phyloP scores from a whole-genome alignment of 2,113 vertebrate species.

The Addax nasomaculatus region DNA sequence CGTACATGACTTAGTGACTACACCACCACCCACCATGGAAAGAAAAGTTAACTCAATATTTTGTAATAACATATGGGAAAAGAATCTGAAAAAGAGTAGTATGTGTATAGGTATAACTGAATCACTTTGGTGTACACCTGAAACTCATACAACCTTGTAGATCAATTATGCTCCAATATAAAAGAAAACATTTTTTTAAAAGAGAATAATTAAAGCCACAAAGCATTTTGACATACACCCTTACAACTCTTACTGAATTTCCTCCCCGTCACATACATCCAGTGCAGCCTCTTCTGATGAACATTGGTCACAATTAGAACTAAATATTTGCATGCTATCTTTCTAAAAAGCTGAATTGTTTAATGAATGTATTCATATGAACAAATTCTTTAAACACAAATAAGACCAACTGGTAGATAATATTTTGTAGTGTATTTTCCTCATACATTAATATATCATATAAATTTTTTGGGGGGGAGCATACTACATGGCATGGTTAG shows the following conservation, averaged over 20 bases:
- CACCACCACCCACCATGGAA: background rate
- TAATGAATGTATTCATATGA: background rate
- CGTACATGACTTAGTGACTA: background rate
- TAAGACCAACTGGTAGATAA: background rate
- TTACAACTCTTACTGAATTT: background rate
- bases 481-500: background rate
- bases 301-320: background rate
- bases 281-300: background rate
- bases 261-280: accelerated
- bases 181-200: background rate
- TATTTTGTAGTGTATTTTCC: background rate
- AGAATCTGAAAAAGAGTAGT: background rate
- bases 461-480: background rate
- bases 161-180: background rate
- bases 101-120: background rate
- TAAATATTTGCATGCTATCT: background rate
- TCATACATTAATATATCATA: background rate
- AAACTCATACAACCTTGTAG: background rate
- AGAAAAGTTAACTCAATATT: background rate
- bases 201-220: background rate
- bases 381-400: background rate
- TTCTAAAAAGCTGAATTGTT: background rate
- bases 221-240: background rate
- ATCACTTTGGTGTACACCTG: background rate
- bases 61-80: background rate